Percentiles rank a stretch among this genome's conserved stretches.
These are phyloP conservation scores for Tenthredo distinguenda DNA, from an alignment of 2,888 invertebrate species.

Conservation along the genomic window DNA sequence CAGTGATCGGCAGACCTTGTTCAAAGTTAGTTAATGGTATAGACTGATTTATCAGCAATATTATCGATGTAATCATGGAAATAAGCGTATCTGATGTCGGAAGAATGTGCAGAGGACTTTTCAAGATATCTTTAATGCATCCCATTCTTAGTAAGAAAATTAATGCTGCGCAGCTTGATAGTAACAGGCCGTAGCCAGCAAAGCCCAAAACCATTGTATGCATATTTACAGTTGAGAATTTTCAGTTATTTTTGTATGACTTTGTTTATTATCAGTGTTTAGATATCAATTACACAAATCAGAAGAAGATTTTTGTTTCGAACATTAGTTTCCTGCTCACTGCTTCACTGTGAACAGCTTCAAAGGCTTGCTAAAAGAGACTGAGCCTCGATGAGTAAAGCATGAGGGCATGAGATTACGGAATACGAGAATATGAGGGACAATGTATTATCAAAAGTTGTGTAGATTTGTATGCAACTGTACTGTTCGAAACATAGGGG, in stretches of 20 bases:
- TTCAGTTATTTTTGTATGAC: not conserved
- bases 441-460: constrained; percentile 35
- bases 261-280: not conserved
- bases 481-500: constrained; percentile 38
- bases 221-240: constrained; percentile 61
- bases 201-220: constrained; percentile 60
- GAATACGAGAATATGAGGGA: constrained; percentile 34
- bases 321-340: not conserved
- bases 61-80: constrained; percentile 60
- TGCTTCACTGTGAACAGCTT: not conserved
- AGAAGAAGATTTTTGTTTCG: not conserved
- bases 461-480: constrained; percentile 25
- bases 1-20: constrained; percentile 24
- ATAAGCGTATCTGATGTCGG: constrained; percentile 69
- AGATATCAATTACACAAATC: not conserved
- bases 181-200: constrained; percentile 65
- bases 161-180: constrained; percentile 66
- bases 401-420: constrained; percentile 39
- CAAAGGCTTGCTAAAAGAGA: not conserved
- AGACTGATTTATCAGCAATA: constrained; percentile 60
- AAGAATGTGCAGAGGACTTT: constrained; percentile 64
- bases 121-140: constrained; percentile 58
- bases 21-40: constrained; percentile 19
- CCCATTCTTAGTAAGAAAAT: constrained; percentile 63
- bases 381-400: constrained; percentile 26